Evolutionary conservation across 2,888 invertebrate genomes (phyloP), one percentile per base, ranked within the genome.

Genomic region (Tetranychus truncatus): DNA sequence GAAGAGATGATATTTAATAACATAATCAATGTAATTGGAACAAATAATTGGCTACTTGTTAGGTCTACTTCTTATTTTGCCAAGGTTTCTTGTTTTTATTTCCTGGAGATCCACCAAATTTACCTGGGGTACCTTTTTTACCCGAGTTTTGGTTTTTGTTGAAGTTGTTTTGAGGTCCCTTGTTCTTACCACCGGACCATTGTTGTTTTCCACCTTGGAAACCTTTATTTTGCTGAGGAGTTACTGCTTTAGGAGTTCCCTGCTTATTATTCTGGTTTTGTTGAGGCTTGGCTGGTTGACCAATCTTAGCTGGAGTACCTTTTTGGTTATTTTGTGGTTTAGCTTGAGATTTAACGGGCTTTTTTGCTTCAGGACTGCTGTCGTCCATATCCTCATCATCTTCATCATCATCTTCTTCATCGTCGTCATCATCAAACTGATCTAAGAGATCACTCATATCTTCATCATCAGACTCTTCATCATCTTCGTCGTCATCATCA

Each of bases 401-500:
- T 71, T 77, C 77, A 1, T 72, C 75, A 9, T 75, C 76, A 1
- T 75, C 76, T n/a, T 76, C 76, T 5, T 77, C 77, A 24, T 74
- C 76, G 20, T 77, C 77, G 7, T 74, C 75, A 9, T 77, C 77
- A 45, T 76, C 78, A 9, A 71, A 66, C 80, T 81, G 6, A 65
- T 77, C 75, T 74, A 77, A 71, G 21, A 75, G 74, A 6, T 74
- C 75, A 24, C 20, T 66, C 9, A 74, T 77, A 0, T 84, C 83
- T 9, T 75, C 76, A 6, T 8, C 21, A 69, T 69, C 21, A 1
- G 11, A 24, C 21, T 78, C 77, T 67, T 76, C 74, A 3, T 76
- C 79, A 18, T 78, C 79, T 45, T 79, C 79, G 66, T 78, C 78
- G 44, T 77, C 77, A 5, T 78, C 79, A 46, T 77, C 73, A 65